Evolutionary conservation across 2,888 invertebrate species (phyloP).

Genomic region (Machimus atricapillus): DNA sequence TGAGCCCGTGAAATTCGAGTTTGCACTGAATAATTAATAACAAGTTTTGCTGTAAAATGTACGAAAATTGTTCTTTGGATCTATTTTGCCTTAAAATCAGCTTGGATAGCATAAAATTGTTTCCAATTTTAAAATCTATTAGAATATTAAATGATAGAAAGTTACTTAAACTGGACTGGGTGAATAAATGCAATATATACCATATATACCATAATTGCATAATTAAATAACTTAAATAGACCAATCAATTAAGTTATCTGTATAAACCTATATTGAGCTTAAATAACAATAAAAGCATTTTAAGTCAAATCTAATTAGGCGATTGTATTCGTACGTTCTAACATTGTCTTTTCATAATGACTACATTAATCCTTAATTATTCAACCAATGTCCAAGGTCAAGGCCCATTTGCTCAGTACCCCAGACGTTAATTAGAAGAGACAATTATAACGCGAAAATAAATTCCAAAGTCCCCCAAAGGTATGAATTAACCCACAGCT

Average conservation of each 20-base stretch:
- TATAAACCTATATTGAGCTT: too few species aligned
- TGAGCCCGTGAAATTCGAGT: background rate
- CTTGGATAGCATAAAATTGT: background rate
- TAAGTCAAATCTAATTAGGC: background rate
- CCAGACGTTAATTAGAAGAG: background rate
- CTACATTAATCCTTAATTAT: background rate
- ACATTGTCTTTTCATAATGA: background rate
- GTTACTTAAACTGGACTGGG: background rate
- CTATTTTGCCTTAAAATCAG: background rate
- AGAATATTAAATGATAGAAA: background rate
- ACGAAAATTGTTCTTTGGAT: background rate
- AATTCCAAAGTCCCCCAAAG: background rate
- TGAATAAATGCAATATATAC: background rate
- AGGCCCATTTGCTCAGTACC: background rate
- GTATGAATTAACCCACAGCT: background rate
- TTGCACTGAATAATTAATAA: background rate
- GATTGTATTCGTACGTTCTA: background rate
- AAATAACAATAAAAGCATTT: background rate
- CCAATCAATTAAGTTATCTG: too few species aligned
- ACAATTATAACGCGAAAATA: background rate
- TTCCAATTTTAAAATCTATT: background rate
- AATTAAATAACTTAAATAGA: background rate
- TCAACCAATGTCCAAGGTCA: background rate
- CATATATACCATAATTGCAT: too few species aligned
- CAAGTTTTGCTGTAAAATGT: background rate